A percentile compares a stretch with the other conserved stretches of the same genome.
These are phyloP conservation scores for Microhierax caerulescens DNA, from an alignment of 2,797 vertebrate genomes.

Conservation along the genomic window DNA sequence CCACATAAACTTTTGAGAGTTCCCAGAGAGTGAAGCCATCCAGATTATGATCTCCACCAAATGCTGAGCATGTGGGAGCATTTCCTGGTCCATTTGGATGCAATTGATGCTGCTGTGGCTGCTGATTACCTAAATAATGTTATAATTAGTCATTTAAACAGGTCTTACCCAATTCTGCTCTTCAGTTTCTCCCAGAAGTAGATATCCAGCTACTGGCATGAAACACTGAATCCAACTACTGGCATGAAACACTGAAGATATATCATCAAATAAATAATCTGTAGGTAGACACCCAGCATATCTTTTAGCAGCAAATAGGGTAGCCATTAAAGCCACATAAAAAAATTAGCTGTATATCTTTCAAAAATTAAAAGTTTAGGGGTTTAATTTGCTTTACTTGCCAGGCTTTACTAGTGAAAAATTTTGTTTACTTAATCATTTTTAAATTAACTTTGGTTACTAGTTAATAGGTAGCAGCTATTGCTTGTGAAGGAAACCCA, in stretches of 20 bases:
- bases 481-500: not conserved
- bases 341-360: not conserved
- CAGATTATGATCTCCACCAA: not conserved
- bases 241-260: not conserved
- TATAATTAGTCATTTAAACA: not conserved
- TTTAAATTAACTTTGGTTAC: not conserved
- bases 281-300: not conserved
- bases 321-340: not conserved
- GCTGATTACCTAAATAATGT: not conserved
- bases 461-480: not conserved
- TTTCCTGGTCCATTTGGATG: not conserved
- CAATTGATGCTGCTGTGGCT: no score
- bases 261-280: not conserved
- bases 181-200: not conserved
- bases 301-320: not conserved
- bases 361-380: not conserved
- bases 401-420: not conserved
- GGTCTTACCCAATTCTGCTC: not conserved
- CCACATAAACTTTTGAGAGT: not conserved
- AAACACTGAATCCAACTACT: not conserved
- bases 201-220: no score
- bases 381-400: not conserved
- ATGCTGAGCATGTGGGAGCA: rapidly evolving
- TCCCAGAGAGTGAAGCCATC: not conserved
- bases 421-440: not conserved